Evolutionary conservation across 2,113 vertebrate species (phyloP), one percentile per base, ranked within the genome.

Genomic region (Xiphias gladius): DNA sequence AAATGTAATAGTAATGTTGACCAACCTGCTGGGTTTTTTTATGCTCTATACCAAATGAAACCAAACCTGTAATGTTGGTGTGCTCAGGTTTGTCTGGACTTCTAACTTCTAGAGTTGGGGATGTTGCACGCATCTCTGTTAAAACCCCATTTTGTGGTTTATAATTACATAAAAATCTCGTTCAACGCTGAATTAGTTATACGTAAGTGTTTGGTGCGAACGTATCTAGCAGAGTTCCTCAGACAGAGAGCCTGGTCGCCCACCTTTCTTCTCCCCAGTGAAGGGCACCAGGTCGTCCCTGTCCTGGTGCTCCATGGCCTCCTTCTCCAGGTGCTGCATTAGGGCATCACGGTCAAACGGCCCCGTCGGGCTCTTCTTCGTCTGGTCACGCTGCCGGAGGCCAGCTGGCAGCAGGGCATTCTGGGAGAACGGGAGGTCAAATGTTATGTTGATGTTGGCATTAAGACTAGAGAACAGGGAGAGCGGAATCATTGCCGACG

Each of bases 251-350:
- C 37, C 8, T 1, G 37, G 13, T 46, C 14, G 13, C 74, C 16
- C 58, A 98, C 97, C 98, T 95, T 96, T 98, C 91, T 98, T 98
- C 92, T 99, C 96, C 3, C 97, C 96, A 0, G 97, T 99, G 94
- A 96, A 99, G 85, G 97, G 97, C 86, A 99, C 97, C 88, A 98
- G 93, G 91, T 99, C 97, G 0, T 97, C 96, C 2, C 96, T 92
- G 70, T 98, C 98, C 32, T 80, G 79, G 28, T 88, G 89, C 85
- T 97, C 97, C 77, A 99, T 59, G 0, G 98, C 98, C 89, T 96
- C 67, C 83, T 97, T 96, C 94, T 99, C 97, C 91, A 99, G 95
- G 94, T 98, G 96, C 69, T 96, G 96, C 90, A 97, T 80, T 68
- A 99, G 95, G 41, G 97, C 97, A 0, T 96, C 96, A 0, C 97